Evolutionary conservation across 2,888 invertebrate genomes (phyloP), one percentile per base, ranked within the genome.

Genomic region (Perithous albicinctus): DNA sequence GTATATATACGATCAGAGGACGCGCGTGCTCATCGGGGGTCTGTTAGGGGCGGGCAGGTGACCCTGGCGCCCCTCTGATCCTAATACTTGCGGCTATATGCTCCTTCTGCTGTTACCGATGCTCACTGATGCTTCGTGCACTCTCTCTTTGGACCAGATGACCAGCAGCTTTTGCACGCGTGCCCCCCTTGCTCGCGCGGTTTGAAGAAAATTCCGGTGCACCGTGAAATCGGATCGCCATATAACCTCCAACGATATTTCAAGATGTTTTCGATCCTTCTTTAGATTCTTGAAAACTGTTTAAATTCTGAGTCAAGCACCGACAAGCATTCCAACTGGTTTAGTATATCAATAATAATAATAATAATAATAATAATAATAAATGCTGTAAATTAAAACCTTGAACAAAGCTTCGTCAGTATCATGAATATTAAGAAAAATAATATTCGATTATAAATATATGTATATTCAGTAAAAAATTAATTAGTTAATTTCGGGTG

Each of bases 21-120:
- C 48, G 84, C 89, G 86, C 88, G 89, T 90, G 89, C 89, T 78
- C 88, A 86, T 88, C 88, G 89, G 86, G 89, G 89, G 89, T 88
- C 87, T 83, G 64, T 78, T 84, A 85, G 84, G 85, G 88, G 84
- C 86, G 85, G 85, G 87, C 90, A 90, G 90, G 88, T 90, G 89
- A 90, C 81, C 83, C 7, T 46, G 64, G 56, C 64, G 59, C 59
- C 75, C 56, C n/a, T 48, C 15, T 10, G 15, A 69, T 66, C 46
- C 70, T 56, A n/a, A 41, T 35, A 69, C n/a, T 43, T 20, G 38
- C n/a, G 32, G 38, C 32, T 43, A n/a, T n/a, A 64, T 23, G 56
- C 29, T 66, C 54, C 64, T 26, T 29, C 67, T 63, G 64, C 43
- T 56, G 32, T 56, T 29, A 12, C 69, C n/a, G n/a, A n/a, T n/a